Base-by-base conservation (phyloP, 2,797 vertebrate species). In the Pseudomugil gertrudae region DNA sequence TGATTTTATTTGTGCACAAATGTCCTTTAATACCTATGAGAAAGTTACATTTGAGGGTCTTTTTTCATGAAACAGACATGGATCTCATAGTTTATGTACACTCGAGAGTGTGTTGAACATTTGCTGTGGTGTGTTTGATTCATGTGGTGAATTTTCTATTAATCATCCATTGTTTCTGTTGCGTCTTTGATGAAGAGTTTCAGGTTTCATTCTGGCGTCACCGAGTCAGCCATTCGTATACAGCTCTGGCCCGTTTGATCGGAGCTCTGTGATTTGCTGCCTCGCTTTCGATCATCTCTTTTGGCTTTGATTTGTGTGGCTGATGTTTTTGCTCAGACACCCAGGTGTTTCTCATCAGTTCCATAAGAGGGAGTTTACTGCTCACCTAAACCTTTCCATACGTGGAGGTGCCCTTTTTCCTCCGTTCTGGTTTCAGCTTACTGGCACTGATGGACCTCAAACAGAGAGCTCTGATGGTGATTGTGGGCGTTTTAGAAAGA, bases 271-370 rank as follows among this genome's bases (percentile, higher is more conserved):
- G 80, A 79, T 83, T 87, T 66, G 83, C 71, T 66, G 79, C 84
- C 76, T 84, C 68, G 3, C 78, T 74, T 65, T 76, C 73, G 57
- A 82, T 90, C 80, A 84, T 78, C 74, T 67, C 35, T 58, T 63
- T 74, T 69, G 72, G 71, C 86, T 90, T 84, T 90, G 91, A 90
- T 90, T 90, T 40, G 80, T 35, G 74, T 32, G 73, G 66, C 82
- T 66, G 84, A 84, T 45, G 81, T 78, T 51, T 79, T 56, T 40
- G 71, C 66, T 79, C 80, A 81, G 89, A 90, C 86, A 58, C 30
- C 81, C 92, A 92, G 92, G 91, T 93, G 92, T 84, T 93, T 93
- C 84, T 87, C 90, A 93, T 93, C 90, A 91, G 90, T 67, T 84
- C 90, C 59, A n/a, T 84, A 57, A 83, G 66, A 84, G 57, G 72